A percentile compares a stretch with the other conserved stretches of the same genome.
Evolutionary conservation across 23 tunicate genomes (phyloP).

Genomic region (Trididemnum clinides): DNA sequence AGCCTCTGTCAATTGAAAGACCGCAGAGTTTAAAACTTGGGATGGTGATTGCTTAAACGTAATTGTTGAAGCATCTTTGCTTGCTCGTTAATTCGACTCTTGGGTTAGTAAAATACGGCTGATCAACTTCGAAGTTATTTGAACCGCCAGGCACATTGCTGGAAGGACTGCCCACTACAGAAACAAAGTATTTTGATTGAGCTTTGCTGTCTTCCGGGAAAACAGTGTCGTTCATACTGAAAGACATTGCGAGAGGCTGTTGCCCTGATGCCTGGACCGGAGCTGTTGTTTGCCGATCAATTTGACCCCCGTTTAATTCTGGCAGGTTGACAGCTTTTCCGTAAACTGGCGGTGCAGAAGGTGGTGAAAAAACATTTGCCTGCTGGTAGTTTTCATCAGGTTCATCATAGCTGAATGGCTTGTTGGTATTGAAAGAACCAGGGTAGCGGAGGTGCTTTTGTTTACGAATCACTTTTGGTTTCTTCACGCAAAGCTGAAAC

Average conservation of each 20-base stretch:
- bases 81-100: neutral
- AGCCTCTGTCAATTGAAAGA: no score
- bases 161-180: neutral
- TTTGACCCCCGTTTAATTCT: conserved; percentile 28
- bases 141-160: neutral
- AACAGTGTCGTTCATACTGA: conserved; percentile 75
- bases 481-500: neutral
- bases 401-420: no score
- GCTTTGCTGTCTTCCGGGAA: conserved; percentile 17
- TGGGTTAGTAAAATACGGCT: neutral
- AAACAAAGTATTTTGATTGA: neutral
- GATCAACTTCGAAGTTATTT: neutral
- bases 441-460: neutral
- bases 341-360: conserved; percentile 82
- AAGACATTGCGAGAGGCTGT: conserved; percentile 72
- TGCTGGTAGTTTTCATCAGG: no score
- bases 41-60: neutral
- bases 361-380: no score
- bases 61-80: neutral
- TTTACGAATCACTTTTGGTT: neutral
- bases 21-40: neutral
- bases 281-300: conserved; percentile 17
- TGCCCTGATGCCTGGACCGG: neutral
- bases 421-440: no score
- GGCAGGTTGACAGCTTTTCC: conserved; percentile 36